Base-by-base conservation (phyloP, 2,888 invertebrate genomes). In the Noctua janthina region DNA sequence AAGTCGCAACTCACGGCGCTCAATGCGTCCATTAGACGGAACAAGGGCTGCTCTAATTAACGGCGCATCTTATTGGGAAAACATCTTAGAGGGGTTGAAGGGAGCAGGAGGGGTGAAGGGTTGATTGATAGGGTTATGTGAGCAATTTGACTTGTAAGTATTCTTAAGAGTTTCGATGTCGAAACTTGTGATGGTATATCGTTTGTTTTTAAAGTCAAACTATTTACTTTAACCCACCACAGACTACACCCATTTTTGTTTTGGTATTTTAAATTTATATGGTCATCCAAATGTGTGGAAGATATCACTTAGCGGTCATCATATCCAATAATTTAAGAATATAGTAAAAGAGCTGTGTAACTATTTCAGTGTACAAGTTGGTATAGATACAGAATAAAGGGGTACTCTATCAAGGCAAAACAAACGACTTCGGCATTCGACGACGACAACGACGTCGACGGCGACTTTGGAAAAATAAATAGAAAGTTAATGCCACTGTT, bases 21-120 rank as follows among this genome's bases (percentile, higher is more conserved):
- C 89, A 90, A 91, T 91, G 87, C 90, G 81, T 93, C 93, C 93
- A 94, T 94, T 93, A 94, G 87, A 78, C 79, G 79, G 91, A 91
- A 93, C 93, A 93, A 93, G 87, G 82, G 89, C 79, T 77, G 88
- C 82, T 73, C 87, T 92, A 91, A 93, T 93, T 92, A 92, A 91
- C 91, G 88, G 86, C 81, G 76, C 77, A 78, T 71, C 78, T 79
- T 86, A 88, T 84, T 87, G 85, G 67, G 43, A 72, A 80, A 83
- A 79, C 76, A 73, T 78, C 75, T 85, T 80, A 11, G 62, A 67
- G 29, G 67, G 23, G n/a, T 46, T 46, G n/a, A 8, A 8, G 15
- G 13, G n/a, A 1, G 10, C 29, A 29, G 29, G 29, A 29, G 17
- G 39, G 51, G 8, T 29, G 43, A 68, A 46, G 17, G 7, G 23